Base-by-base conservation (phyloP, 2,113 vertebrate species). In the Canis aureus region DNA sequence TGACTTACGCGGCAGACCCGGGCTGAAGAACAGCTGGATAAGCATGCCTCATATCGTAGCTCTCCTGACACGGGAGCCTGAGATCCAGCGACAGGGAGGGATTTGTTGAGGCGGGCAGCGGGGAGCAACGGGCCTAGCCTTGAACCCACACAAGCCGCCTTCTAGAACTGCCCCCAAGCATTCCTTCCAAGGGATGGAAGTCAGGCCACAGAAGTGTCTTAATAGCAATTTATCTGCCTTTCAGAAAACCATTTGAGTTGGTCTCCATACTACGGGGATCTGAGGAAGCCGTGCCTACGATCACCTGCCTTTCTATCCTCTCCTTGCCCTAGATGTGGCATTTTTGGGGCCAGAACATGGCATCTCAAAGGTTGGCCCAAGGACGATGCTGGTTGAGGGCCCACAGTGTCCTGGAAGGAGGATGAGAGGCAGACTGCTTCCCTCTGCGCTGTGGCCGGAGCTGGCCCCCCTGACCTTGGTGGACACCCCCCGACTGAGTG, bases 141-240 rank as follows among this genome's bases (percentile, higher is more conserved):
- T 4, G 11, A 53, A 15, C 76, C 32, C 69, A 6, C 9, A 8
- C 7, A 0, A 27, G 57, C 15, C 6, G 35, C 55, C 17, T 60
- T 57, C 81, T 43, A 35, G 38, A n/a, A 62, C 0, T 4, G 4
- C 38, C 55, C 2, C 49, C 62, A 0, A 53, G 25, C 43, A 17
- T 51, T 78, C 74, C 43, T 78, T 51, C 49, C 57, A 1, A n/a
- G 25, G 59, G 91, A 85, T 1, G 32, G 76, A 93, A 95, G 93
- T 91, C 86, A 92, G 97, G 95, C 94, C 97, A 35, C 86, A 91
- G 85, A 87, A 91, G 91, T 76, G 64, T 95, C 89, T 96, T 80
- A 64, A 94, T 51, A 67, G 85, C 60, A 92, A 97, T 80, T 95
- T 11, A 98, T 85, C 97, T 97, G 97, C 91, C 15, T 97, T 88